These are phyloP conservation scores for Paramacrobiotus metropolitanus DNA, from an alignment of 1,140 invertebrate species.

Conservation along the genomic window DNA sequence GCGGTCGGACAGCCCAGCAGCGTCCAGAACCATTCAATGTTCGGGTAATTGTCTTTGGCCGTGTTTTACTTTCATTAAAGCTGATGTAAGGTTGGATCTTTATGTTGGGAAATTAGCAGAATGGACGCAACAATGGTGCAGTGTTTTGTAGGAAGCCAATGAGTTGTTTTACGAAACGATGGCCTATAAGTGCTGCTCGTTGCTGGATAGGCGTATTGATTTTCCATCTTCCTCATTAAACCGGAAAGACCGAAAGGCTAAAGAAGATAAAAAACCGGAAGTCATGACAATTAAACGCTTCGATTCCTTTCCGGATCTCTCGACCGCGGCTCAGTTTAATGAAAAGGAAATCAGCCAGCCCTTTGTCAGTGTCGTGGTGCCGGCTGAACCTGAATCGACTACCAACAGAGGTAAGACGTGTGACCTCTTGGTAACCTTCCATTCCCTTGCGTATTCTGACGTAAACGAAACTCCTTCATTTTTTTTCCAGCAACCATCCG, in stretches of 20 bases:
- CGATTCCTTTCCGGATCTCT: not conserved
- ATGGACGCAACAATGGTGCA: not conserved
- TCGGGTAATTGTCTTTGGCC: not conserved
- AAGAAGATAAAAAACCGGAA: not conserved
- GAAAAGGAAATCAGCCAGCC: not conserved
- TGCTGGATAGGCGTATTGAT: not conserved
- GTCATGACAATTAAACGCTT: not conserved
- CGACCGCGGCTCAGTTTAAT: not conserved
- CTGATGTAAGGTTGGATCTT: too few species aligned
- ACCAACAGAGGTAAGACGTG: not conserved
- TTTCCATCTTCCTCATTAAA: not conserved
- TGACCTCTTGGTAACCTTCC: too few species aligned
- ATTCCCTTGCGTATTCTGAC: too few species aligned
- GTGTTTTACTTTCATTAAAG: not conserved
- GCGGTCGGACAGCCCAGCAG: not conserved
- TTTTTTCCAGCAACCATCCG: not conserved
- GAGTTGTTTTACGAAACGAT: conserved; percentile 1
- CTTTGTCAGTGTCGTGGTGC: not conserved
- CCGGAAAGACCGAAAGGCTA: not conserved
- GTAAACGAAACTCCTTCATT: too few species aligned
- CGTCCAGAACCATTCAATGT: not conserved
- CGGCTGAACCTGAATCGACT: not conserved
- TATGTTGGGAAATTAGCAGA: too few species aligned
- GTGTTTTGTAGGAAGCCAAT: conserved; percentile 1
- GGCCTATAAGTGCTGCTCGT: not conserved